Evolutionary conservation across 2,113 vertebrate species (phyloP).

Genomic region (Callocephalon fimbriatum): DNA sequence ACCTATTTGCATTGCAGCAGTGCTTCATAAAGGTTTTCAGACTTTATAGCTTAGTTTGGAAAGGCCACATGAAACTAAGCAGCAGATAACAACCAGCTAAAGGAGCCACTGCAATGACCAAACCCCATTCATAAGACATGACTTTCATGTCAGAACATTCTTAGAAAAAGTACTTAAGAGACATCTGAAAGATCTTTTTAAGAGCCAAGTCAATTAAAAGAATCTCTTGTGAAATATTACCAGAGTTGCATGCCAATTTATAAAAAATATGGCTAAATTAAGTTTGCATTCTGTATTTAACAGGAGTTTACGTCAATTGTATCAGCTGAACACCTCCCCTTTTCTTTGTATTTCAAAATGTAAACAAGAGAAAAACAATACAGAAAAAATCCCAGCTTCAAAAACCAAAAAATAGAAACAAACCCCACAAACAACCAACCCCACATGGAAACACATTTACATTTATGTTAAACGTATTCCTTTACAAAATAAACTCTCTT

Average conservation of each 20-base stretch:
- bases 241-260: neutral
- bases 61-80: neutral
- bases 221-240: neutral
- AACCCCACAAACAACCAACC: fast-evolving
- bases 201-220: neutral
- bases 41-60: neutral
- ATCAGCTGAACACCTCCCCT: neutral
- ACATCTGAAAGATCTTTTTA: neutral
- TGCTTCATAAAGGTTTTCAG: neutral
- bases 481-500: neutral
- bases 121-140: neutral
- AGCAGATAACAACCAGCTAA: neutral
- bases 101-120: neutral
- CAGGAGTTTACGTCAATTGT: neutral
- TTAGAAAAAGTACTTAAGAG: neutral
- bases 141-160: neutral
- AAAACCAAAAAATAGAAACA: neutral
- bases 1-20: neutral
- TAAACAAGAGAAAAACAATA: neutral
- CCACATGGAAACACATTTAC: neutral
- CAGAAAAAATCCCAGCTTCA: neutral
- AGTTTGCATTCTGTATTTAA: neutral
- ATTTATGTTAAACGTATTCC: neutral
- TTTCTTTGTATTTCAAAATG: neutral
- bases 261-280: neutral